Evolutionary conservation across 2,888 invertebrate genomes (phyloP).

Genomic region (Lamellibrachia columna): DNA sequence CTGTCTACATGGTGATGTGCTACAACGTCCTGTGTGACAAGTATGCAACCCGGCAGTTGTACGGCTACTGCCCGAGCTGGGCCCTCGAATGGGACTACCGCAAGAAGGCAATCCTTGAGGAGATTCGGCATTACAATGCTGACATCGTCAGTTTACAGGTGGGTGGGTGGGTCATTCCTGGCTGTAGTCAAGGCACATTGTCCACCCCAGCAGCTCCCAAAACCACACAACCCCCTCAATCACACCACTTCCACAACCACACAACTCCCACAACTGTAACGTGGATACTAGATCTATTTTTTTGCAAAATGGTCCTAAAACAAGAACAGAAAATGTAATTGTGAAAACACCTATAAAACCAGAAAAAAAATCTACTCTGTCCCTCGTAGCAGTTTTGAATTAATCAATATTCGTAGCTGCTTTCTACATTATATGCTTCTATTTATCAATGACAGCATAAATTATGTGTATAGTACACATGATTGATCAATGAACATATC

Average conservation of each 20-base stretch:
- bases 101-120: conserved; percentile 95
- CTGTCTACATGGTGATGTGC: conserved; percentile 99
- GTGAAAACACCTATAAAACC: background rate
- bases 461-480: background rate
- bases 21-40: conserved; percentile 99
- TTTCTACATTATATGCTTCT: background rate
- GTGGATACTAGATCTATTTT: background rate
- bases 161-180: background rate
- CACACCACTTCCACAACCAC: no score
- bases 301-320: background rate
- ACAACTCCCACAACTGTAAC: background rate
- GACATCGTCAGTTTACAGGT: conserved; percentile 96
- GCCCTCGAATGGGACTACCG: conserved; percentile 98
- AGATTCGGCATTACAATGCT: conserved; percentile 94
- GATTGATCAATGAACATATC: background rate
- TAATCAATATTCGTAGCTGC: background rate
- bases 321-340: background rate
- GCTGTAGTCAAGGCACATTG: no score
- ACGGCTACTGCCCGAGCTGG: conserved; percentile 99
- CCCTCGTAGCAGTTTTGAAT: no score
- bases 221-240: no score
- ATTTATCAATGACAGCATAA: background rate
- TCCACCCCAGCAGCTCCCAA: background rate
- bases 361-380: background rate
- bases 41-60: conserved; percentile 98